Evolutionary conservation across 2,888 invertebrate species (phyloP).

Genomic region (Meliscaeva auricollis): DNA sequence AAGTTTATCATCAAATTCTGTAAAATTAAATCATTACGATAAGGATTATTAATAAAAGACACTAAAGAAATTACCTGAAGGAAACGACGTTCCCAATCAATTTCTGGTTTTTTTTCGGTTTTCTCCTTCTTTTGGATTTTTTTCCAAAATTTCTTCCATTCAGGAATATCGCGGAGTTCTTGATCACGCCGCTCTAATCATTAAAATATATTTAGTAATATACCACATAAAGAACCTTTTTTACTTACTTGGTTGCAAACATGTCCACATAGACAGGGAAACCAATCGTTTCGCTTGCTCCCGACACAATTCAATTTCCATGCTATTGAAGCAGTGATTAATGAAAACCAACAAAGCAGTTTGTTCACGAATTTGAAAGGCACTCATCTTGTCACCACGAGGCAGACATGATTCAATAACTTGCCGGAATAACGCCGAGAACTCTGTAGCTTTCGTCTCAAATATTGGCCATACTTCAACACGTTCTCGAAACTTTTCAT

Average conservation of each 20-base stretch:
- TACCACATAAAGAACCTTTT: too few relatives aligned
- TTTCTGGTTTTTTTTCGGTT: constrained; percentile 87
- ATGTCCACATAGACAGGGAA: constrained; percentile 97
- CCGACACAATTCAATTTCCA: constrained; percentile 97
- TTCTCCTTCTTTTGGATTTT: constrained; percentile 92
- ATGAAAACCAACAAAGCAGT: constrained; percentile 95
- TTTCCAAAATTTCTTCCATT: constrained; percentile 96
- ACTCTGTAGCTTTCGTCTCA: constrained; percentile 90
- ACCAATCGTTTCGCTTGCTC: constrained; percentile 96
- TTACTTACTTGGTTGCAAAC: constrained; percentile 90
- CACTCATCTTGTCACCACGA: constrained; percentile 79
- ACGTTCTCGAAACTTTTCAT: constrained; percentile 98
- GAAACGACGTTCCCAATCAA: constrained; percentile 94
- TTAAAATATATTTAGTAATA: neutral
- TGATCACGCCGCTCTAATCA: constrained; percentile 90
- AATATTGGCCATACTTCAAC: constrained; percentile 98
- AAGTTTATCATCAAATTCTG: constrained; percentile 92
- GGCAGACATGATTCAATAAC: constrained; percentile 90
- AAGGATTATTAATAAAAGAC: too few relatives aligned
- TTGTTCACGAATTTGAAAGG: constrained; percentile 88
- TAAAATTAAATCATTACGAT: neutral
- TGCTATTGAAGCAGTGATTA: constrained; percentile 98
- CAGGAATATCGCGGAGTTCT: constrained; percentile 93
- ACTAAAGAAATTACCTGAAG: constrained; percentile 85
- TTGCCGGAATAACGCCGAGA: constrained; percentile 92